phyloP scores from a whole-genome alignment of 2,888 invertebrate genomes.

The Sminthurinus aureus region DNA sequence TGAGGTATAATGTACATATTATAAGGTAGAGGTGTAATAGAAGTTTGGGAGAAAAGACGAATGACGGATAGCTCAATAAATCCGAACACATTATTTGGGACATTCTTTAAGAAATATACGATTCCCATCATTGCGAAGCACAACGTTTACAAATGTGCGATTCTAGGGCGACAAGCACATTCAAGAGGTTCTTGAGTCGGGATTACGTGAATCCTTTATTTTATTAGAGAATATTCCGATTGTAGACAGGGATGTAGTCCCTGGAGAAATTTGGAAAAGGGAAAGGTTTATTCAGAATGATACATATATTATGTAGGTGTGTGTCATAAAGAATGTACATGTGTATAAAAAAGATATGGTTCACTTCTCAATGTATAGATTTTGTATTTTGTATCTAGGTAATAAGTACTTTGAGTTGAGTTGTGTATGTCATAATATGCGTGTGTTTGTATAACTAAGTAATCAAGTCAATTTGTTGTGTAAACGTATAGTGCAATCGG shows the following conservation, averaged over 20 bases:
- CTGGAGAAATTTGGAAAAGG: constrained; percentile 6
- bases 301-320: neutral
- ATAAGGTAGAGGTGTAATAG: no score
- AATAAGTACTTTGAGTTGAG: neutral
- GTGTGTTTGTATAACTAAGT: neutral
- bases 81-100: neutral
- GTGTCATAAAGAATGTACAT: neutral
- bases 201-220: no score
- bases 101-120: no score
- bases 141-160: no score
- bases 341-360: neutral
- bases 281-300: neutral
- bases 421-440: neutral
- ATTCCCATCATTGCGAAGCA: no score
- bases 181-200: no score
- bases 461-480: constrained; percentile 19
- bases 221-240: no score
- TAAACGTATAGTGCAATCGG: constrained; percentile 30
- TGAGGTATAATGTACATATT: neutral
- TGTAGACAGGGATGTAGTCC: neutral
- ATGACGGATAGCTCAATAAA: neutral
- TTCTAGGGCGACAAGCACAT: no score
- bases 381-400: no score
- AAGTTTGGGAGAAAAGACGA: neutral
- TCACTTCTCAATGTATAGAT: no score